Percentiles rank a stretch among this genome's conserved stretches.
These are phyloP conservation scores for Torymus texanus DNA, from an alignment of 2,888 invertebrate species.

Conservation along the genomic window DNA sequence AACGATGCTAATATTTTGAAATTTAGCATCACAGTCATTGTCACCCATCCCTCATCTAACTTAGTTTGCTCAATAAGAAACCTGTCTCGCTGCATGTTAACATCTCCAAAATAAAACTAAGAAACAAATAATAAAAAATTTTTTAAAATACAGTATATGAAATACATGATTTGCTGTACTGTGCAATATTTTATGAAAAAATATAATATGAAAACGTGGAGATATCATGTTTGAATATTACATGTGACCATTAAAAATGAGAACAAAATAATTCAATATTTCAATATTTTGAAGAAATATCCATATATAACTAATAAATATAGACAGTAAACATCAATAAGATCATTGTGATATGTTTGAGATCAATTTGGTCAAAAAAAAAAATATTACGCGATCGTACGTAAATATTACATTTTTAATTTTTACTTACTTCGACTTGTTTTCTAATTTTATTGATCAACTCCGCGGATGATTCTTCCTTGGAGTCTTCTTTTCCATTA, in stretches of 20 bases:
- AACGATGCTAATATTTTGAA: constrained; percentile 91
- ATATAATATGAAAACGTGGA: no score
- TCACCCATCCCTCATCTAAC: constrained; percentile 94
- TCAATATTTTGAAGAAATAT: no score
- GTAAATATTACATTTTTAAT: no score
- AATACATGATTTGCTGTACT: background rate
- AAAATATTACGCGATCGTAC: no score
- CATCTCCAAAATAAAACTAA: constrained; percentile 90
- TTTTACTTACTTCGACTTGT: constrained; percentile 59
- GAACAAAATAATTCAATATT: no score
- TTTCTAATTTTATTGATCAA: constrained; percentile 64
- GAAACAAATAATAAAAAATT: constrained; percentile 57
- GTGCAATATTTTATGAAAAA: no score
- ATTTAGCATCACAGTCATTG: constrained; percentile 87
- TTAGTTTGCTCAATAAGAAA: constrained; percentile 92
- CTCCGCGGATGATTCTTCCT: constrained; percentile 60
- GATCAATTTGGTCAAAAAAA: no score
- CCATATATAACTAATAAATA: no score
- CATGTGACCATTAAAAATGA: no score
- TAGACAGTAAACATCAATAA: no score
- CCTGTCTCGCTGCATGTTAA: constrained; percentile 93
- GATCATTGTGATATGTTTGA: no score
- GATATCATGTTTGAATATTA: no score
- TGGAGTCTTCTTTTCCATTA: constrained; percentile 22
- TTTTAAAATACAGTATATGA: constrained; percentile 6